A percentile compares a stretch with the other conserved stretches of the same genome.
phyloP scores from a whole-genome alignment of 2,113 vertebrate species.

The Rhinopomastus cyanomelas region DNA sequence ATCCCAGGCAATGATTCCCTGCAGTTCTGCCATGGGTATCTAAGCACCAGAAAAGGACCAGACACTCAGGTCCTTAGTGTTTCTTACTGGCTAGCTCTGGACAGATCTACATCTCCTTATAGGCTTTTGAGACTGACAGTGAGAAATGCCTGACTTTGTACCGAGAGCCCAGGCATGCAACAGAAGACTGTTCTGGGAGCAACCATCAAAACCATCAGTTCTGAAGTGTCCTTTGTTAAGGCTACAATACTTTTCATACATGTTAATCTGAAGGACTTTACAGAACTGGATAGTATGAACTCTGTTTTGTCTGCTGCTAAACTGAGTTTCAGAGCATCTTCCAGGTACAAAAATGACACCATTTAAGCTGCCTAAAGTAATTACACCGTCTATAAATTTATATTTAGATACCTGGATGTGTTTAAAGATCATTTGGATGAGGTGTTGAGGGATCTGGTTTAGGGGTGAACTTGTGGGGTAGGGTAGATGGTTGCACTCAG shows the following conservation, averaged over 20 bases:
- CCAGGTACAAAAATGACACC: background rate
- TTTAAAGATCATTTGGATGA: too few species aligned
- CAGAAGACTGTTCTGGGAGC: background rate
- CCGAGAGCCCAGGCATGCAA: background rate
- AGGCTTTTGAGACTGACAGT: background rate
- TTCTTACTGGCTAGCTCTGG: background rate
- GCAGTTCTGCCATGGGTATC: background rate
- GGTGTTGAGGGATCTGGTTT: too few species aligned
- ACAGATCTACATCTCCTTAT: background rate
- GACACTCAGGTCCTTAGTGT: background rate
- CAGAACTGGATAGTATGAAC: background rate
- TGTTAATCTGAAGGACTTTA: background rate
- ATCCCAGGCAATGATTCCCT: background rate
- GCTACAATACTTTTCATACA: background rate
- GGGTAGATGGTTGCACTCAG: too few species aligned
- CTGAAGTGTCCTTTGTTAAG: background rate
- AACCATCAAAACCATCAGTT: background rate
- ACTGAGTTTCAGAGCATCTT: background rate
- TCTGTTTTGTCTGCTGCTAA: background rate
- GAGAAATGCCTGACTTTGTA: background rate
- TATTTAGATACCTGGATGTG: too few species aligned
- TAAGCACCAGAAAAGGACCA: background rate
- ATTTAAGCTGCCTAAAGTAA: background rate
- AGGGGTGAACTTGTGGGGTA: too few species aligned
- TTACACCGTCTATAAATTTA: background rate